Evolutionary conservation across 2,797 vertebrate species (phyloP).

Genomic region (Falco columbarius): DNA sequence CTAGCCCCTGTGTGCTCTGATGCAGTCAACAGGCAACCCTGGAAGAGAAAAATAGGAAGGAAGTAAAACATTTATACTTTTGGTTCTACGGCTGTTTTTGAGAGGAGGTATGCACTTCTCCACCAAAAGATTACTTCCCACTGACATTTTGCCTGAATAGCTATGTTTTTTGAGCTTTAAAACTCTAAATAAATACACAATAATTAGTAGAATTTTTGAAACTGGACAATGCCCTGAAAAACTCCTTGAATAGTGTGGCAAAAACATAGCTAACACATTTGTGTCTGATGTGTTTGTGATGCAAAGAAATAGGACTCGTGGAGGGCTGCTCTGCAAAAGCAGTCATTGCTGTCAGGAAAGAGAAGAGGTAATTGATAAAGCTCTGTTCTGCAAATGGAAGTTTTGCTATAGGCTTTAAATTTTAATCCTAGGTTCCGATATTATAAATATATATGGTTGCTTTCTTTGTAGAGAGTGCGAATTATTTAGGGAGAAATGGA

Average conservation of each 20-base stretch:
- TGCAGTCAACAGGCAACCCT: background rate
- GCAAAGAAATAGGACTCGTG: fast-evolving
- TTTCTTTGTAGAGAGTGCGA: background rate
- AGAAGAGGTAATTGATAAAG: background rate
- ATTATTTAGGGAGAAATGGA: background rate
- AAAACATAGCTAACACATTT: background rate
- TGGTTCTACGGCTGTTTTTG: background rate
- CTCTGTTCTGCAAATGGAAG: background rate
- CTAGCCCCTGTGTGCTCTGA: background rate
- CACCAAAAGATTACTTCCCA: background rate
- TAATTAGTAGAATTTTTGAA: background rate
- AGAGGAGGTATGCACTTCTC: background rate
- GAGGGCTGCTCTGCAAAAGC: background rate
- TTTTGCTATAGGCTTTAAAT: background rate
- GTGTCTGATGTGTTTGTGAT: background rate
- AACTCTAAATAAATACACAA: background rate
- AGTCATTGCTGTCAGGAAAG: background rate
- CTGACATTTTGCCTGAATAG: background rate
- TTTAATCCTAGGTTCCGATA: background rate
- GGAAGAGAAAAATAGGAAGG: background rate
- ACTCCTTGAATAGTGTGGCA: background rate
- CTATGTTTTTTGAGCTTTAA: background rate
- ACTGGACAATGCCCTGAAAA: background rate
- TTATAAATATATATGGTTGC: background rate
- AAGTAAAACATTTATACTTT: background rate